A percentile compares a stretch with the other conserved stretches of the same genome.
phyloP scores from a whole-genome alignment of 2,113 vertebrate species.

The Mus spicilegus region DNA sequence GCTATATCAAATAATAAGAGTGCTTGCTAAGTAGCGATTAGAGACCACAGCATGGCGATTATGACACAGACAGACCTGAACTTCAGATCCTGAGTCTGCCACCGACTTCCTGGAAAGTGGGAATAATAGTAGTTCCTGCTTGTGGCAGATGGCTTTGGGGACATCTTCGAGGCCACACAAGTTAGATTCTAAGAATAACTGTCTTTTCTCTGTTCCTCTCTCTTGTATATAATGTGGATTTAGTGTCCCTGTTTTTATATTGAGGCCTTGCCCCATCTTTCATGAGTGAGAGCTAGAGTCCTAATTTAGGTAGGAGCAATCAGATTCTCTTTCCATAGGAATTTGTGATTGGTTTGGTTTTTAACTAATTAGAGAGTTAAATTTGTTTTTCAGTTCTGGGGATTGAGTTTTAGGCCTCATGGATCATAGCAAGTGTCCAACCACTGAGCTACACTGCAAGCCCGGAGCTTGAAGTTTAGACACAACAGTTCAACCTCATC shows the following conservation, averaged over 20 bases:
- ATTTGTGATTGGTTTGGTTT: neutral
- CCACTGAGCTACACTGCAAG: neutral
- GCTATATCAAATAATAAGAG: neutral
- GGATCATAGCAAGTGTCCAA: neutral
- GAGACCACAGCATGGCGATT: neutral
- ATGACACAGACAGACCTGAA: conserved; percentile 10
- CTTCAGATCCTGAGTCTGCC: conserved; percentile 11
- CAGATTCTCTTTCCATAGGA: conserved; percentile 30
- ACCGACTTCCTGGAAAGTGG: conserved; percentile 20
- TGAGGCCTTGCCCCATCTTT: neutral
- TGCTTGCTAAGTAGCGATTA: neutral
- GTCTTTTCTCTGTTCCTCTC: neutral
- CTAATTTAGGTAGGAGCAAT: neutral
- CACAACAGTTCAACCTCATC: neutral
- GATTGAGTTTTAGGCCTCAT: neutral
- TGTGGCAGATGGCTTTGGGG: neutral
- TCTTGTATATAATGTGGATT: neutral
- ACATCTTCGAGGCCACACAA: conserved; percentile 3
- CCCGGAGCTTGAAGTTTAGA: neutral
- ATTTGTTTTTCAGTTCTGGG: neutral
- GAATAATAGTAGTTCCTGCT: neutral
- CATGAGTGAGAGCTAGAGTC: neutral
- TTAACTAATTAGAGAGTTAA: neutral
- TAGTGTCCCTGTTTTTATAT: conserved; percentile 7
- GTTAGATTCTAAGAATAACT: neutral